Conservation (phyloP, 2,797 vertebrate genomes). For the Holocentrus rufus region DNA sequence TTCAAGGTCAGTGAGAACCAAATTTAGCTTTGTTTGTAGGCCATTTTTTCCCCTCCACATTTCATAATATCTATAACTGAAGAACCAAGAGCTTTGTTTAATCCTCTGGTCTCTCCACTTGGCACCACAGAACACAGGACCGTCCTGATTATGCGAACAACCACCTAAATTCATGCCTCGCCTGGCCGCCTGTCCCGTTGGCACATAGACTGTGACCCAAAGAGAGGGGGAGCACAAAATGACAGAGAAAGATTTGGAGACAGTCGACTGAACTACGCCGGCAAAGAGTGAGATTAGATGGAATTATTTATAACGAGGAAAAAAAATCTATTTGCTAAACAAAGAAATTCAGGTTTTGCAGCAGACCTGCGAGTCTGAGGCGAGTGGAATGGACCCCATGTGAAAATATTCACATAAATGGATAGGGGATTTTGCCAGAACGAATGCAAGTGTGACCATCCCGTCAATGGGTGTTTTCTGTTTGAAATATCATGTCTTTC, state of each 20-base stretch:
- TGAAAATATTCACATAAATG: constrained; percentile 53
- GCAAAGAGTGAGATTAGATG: not conserved
- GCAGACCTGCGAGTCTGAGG: not conserved
- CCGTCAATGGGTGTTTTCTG: constrained; percentile 67
- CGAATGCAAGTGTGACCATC: constrained; percentile 58
- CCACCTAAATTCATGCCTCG: constrained; percentile 24
- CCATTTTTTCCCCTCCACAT: not conserved
- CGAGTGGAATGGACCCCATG: constrained; percentile 36
- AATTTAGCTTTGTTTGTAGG: constrained; percentile 7
- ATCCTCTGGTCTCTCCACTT: constrained; percentile 34
- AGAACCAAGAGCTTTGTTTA: constrained; percentile 52
- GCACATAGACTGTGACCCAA: constrained; percentile 12
- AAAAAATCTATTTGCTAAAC: not conserved
- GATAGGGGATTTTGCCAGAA: constrained; percentile 57
- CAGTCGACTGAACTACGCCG: not conserved
- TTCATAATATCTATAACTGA: constrained; percentile 40
- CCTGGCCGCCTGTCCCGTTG: constrained; percentile 15
- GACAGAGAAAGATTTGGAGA: not conserved
- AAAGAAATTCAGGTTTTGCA: not conserved
- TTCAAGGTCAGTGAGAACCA: constrained; percentile 1
- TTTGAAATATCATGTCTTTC: constrained; percentile 56
- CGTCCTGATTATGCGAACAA: constrained; percentile 43
- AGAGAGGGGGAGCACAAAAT: not conserved
- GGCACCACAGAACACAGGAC: constrained; percentile 24
- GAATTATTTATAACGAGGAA: constrained; percentile 9